Evolutionary conservation across 2,113 vertebrate genomes (phyloP).

Genomic region (Cyphomyrus plagiostoma): DNA sequence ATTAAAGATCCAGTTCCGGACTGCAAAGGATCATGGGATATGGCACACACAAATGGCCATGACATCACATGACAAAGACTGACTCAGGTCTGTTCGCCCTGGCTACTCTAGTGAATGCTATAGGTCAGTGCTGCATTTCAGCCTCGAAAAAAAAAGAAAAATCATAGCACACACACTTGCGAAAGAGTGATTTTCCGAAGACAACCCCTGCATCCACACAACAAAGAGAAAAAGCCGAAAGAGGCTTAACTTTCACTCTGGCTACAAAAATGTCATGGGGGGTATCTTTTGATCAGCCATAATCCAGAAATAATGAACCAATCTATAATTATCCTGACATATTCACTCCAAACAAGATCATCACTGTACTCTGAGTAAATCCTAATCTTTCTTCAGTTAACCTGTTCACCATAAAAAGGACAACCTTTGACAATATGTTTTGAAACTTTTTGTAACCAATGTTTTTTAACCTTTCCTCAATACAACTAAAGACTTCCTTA

Average conservation of each 20-base stretch:
- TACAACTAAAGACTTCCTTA: background rate
- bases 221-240: background rate
- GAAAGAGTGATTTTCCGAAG: background rate
- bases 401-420: background rate
- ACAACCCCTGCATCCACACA: background rate
- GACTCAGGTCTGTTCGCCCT: background rate
- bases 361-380: background rate
- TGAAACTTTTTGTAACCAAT: background rate
- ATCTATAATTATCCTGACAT: background rate
- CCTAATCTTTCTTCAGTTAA: background rate
- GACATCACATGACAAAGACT: background rate
- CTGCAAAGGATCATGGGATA: background rate
- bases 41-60: background rate
- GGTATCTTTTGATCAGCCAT: background rate
- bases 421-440: background rate
- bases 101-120: background rate
- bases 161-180: background rate
- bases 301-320: constrained; percentile 1
- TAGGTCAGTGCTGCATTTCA: background rate
- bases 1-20: background rate
- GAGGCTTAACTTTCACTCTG: constrained; percentile 1
- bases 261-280: background rate
- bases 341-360: background rate
- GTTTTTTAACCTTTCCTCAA: background rate
- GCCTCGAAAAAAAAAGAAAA: background rate